These are phyloP conservation scores for Gnathonemus longibarbis DNA, from an alignment of 2,113 vertebrate genomes.

Conservation along the genomic window DNA sequence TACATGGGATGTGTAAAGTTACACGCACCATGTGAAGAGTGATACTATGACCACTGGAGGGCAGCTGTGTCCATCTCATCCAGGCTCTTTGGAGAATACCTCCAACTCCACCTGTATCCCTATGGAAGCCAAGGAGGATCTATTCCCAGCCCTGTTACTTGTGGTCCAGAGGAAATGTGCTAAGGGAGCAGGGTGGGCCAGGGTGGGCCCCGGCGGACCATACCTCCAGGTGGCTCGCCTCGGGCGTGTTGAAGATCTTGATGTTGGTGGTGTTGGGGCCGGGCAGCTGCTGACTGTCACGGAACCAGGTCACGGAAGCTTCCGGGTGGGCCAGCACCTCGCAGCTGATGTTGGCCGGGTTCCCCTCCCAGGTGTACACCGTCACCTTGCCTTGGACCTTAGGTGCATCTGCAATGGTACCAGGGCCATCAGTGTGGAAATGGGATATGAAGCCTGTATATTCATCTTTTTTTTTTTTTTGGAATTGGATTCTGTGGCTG, in stretches of 20 bases:
- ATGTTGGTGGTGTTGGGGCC: slow-evolving; percentile 81
- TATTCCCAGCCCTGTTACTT: not conserved
- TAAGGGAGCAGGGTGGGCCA: not conserved
- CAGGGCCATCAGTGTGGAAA: not conserved
- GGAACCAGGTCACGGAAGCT: slow-evolving; percentile 83
- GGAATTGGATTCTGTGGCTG: not conserved
- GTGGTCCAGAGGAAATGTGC: not conserved
- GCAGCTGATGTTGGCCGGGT: slow-evolving; percentile 90
- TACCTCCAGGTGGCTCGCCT: slow-evolving; percentile 84
- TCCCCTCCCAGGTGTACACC: slow-evolving; percentile 90
- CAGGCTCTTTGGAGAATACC: not conserved
- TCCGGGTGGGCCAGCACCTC: slow-evolving; percentile 85
- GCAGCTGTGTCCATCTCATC: not conserved
- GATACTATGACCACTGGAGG: not conserved
- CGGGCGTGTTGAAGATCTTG: slow-evolving; percentile 79
- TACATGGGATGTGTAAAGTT: not conserved
- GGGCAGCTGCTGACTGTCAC: slow-evolving; percentile 80
- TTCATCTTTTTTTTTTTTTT: not conserved
- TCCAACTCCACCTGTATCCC: not conserved
- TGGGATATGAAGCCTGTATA: not conserved
- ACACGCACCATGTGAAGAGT: not conserved
- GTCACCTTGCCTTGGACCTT: slow-evolving; percentile 79
- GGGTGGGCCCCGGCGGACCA: not conserved
- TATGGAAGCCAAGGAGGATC: not conserved
- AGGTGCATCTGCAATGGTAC: slow-evolving; percentile 72